Conservation (phyloP, 2,888 invertebrate species). For the Scrobipalpa atriplicella region DNA sequence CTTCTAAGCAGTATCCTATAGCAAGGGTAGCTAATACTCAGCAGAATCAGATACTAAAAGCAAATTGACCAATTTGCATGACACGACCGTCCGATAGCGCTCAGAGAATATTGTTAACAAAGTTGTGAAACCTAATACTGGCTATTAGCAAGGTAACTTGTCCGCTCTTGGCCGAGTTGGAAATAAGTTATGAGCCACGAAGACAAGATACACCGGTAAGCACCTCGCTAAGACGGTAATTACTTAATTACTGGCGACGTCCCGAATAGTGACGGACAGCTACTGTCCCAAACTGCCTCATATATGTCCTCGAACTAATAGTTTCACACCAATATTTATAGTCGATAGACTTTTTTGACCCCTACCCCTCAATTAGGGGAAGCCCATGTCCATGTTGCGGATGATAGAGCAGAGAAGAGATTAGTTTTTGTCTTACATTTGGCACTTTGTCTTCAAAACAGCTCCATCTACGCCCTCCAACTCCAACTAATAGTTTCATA, state of each 20-base stretch:
- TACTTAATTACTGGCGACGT: slow-evolving; percentile 27
- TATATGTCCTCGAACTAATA: not conserved
- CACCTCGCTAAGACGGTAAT: slow-evolving; percentile 32
- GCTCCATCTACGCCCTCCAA: too few relatives aligned
- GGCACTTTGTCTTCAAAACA: too few relatives aligned
- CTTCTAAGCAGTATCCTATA: not conserved
- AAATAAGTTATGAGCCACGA: slow-evolving; percentile 30
- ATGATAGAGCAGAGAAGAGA: too few relatives aligned
- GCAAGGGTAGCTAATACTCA: not conserved
- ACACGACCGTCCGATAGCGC: slow-evolving; percentile 7
- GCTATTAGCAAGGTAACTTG: slow-evolving; percentile 26
- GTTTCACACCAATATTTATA: not conserved
- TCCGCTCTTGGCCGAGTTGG: slow-evolving; percentile 12
- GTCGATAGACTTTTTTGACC: not conserved
- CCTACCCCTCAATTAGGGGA: too few relatives aligned
- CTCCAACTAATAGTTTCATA: too few relatives aligned
- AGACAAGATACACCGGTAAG: slow-evolving; percentile 31
- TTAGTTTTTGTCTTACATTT: too few relatives aligned
- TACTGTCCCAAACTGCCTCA: not conserved
- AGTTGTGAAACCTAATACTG: slow-evolving; percentile 28
- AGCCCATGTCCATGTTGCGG: too few relatives aligned
- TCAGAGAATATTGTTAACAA: slow-evolving; percentile 26
- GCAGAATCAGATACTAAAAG: slow-evolving; percentile 1
- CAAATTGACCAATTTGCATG: slow-evolving; percentile 25
- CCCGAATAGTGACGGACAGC: slow-evolving; percentile 31